Evolutionary conservation across 2,113 vertebrate species (phyloP).

Genomic region (mouse (Mus musculus)): DNA sequence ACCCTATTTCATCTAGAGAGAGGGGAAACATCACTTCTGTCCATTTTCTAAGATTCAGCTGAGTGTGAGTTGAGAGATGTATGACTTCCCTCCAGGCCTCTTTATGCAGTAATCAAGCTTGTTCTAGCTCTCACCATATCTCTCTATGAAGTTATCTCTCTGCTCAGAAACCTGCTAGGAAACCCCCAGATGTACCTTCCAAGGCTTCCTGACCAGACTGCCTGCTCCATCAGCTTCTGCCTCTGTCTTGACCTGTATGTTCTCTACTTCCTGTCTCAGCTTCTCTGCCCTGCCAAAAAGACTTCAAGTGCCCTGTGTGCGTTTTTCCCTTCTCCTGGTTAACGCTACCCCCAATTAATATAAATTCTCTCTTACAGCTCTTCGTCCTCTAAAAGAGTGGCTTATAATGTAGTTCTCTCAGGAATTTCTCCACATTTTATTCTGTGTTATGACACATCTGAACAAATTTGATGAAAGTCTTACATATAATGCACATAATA

Average conservation of each 20-base stretch:
- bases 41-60: not conserved
- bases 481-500: not conserved
- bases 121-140: not conserved
- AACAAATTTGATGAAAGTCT: not conserved
- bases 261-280: not conserved
- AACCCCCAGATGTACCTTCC: not conserved
- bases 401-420: slow-evolving; percentile 18
- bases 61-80: not conserved
- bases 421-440: slow-evolving; percentile 5
- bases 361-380: not conserved
- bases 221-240: not conserved
- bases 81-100: not conserved
- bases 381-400: not conserved
- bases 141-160: not conserved
- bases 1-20: not conserved
- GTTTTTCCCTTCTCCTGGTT: not conserved
- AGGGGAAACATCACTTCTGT: not conserved
- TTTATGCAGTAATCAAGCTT: not conserved
- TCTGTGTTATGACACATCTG: not conserved
- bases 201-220: not conserved
- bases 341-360: not conserved
- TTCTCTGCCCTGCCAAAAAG: not conserved
- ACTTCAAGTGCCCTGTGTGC: not conserved
- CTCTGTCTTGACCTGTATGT: not conserved
- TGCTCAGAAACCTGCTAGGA: not conserved